Evolutionary conservation across 1,140 invertebrate genomes (phyloP).

Genomic region (Telenomus remus): DNA sequence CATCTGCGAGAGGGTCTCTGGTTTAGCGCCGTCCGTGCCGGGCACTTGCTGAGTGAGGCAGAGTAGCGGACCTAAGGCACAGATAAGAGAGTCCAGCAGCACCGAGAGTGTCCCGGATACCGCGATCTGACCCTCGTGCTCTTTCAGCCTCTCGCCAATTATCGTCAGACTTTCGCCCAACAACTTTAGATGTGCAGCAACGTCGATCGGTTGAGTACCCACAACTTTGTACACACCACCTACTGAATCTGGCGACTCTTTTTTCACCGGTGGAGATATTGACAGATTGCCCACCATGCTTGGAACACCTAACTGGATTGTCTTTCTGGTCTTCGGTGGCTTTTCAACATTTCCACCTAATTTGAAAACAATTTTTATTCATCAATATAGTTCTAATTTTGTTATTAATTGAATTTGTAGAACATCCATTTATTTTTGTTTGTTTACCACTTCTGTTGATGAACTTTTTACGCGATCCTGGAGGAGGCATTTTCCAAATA

Average conservation of each 20-base stretch:
- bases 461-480: conserved; percentile 71
- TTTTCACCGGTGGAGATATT: conserved; percentile 74
- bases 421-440: too few species aligned
- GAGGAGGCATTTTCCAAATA: conserved; percentile 71
- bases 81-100: conserved; percentile 95
- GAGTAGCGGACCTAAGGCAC: conserved; percentile 91
- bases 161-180: conserved; percentile 94
- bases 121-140: conserved; percentile 95
- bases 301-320: conserved; percentile 73
- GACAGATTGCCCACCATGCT: conserved; percentile 71
- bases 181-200: conserved; percentile 93
- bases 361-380: not conserved
- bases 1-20: conserved; percentile 83
- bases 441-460: conserved; percentile 73
- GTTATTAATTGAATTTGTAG: too few species aligned
- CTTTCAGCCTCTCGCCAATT: conserved; percentile 93
- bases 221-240: conserved; percentile 79
- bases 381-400: too few species aligned
- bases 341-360: conserved; percentile 58
- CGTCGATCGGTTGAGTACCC: conserved; percentile 90
- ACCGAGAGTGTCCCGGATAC: conserved; percentile 96
- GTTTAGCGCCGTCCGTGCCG: conserved; percentile 83
- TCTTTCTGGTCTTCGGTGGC: conserved; percentile 66
- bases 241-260: conserved; percentile 68
- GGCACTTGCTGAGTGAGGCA: conserved; percentile 91